Conservation (phyloP, 2,113 vertebrate genomes). For the Scalopus aquaticus region DNA sequence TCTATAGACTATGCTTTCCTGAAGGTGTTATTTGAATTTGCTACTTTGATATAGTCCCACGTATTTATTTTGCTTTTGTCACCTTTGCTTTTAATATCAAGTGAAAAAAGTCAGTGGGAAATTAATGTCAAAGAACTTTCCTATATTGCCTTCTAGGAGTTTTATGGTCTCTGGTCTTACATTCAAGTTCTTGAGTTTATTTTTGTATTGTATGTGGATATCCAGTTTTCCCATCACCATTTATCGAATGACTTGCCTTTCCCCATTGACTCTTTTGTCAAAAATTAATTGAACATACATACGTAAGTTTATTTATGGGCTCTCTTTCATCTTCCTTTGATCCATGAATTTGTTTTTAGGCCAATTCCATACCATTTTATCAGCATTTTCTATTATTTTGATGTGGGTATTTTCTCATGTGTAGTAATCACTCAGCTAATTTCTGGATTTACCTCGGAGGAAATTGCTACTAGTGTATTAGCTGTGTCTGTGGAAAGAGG, state of each 20-base stretch:
- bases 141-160: background rate
- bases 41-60: background rate
- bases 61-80: background rate
- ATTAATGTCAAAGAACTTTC: background rate
- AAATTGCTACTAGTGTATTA: too few relatives aligned
- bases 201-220: background rate
- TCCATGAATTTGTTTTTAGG: background rate
- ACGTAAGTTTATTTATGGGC: background rate
- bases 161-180: background rate
- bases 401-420: background rate
- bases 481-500: too few relatives aligned
- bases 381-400: background rate
- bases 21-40: background rate
- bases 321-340: background rate
- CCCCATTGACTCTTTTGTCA: background rate
- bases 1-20: background rate
- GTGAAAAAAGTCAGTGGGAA: background rate
- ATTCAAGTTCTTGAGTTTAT: background rate
- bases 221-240: background rate
- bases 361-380: background rate
- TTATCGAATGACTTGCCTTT: background rate
- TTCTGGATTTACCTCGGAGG: too few relatives aligned
- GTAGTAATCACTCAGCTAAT: too few relatives aligned
- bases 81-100: background rate
- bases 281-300: background rate